Evolutionary conservation across 2,113 vertebrate genomes (phyloP).

Genomic region (Sinocyclocheilus anshuiensis): DNA sequence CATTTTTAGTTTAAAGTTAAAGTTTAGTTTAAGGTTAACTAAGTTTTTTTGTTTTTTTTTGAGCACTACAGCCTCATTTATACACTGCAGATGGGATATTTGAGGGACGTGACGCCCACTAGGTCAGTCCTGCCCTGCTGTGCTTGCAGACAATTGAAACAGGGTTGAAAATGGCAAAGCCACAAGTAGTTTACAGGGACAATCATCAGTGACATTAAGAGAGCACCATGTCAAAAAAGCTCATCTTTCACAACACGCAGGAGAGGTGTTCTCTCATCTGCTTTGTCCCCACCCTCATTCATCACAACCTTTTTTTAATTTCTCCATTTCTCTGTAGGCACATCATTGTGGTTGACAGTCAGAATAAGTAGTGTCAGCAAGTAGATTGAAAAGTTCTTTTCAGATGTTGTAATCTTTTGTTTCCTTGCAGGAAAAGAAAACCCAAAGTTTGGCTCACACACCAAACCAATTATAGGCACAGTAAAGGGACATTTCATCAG

Average conservation of each 20-base stretch:
- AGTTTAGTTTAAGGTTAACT: not conserved
- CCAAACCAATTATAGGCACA: not conserved
- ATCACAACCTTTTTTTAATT: slow-evolving; percentile 22
- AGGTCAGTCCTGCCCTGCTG: not conserved
- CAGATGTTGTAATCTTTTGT: slow-evolving; percentile 6
- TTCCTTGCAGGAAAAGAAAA: not conserved
- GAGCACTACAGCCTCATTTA: not conserved
- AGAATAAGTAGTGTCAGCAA: slow-evolving; percentile 16
- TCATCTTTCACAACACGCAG: not conserved
- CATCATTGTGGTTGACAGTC: not conserved
- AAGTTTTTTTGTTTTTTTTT: not conserved
- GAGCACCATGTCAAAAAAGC: not conserved
- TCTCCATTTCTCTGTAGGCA: not conserved
- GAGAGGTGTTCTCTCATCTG: not conserved
- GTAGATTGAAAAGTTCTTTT: slow-evolving; percentile 20
- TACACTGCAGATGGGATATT: not conserved
- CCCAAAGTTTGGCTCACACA: not conserved
- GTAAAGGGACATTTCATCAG: slow-evolving; percentile 8
- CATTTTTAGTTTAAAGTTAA: not conserved
- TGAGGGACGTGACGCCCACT: not conserved
- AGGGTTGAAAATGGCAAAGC: not conserved
- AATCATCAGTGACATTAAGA: not conserved
- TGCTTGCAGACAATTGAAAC: not conserved
- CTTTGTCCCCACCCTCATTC: not conserved
- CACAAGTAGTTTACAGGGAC: not conserved